Evolutionary conservation across 2,113 vertebrate genomes (phyloP), one percentile per base, ranked within the genome.

Genomic region (Gallinago undulata): DNA sequence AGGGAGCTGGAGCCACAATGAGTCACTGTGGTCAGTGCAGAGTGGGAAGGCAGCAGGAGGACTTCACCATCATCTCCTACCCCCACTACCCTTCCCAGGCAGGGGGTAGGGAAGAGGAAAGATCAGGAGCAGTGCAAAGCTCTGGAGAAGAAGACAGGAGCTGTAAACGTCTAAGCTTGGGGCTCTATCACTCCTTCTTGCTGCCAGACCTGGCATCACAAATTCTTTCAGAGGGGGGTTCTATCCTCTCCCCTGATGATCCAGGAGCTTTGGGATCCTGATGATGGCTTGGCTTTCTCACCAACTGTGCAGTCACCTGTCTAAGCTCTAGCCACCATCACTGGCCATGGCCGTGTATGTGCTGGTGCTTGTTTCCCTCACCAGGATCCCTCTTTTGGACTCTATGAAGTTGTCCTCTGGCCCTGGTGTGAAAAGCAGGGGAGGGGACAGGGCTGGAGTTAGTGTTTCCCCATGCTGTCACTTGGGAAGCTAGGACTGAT

Each of bases 11-110:
- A 85, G 17, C 25, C 23, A 31, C 22, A 30, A 28, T 12, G 33
- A 17, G 39, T 55, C 2, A 1, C 0, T 2, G 11, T 45, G 24
- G 22, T 19, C 3, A 0, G 7, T 13, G 14, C 22, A n/a, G 63
- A n/a, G 23, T 13, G 25, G 25, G 14, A 50, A 74, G 23, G 45
- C 24, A 41, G 22, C 17, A 57, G 57, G 19, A 84, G 17, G 18
- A 68, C 9, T 63, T 57, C 9, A 51, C 5, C 1, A n/a, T 15
- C 11, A 37, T 33, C 18, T 62, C 18, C 37, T 67, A 10, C 27
- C 1, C 24, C 47, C 3, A 3, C 3, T 78, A 55, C 24, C 19
- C 9, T 56, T 81, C 15, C 28, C 48, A 39, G 9, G 2, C 18
- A 47, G 17, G 11, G 7, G 74, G 23, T 0, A 2, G 8, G 15